phyloP scores from a whole-genome alignment of 2,797 vertebrate species.

The Antrozous pallidus region DNA sequence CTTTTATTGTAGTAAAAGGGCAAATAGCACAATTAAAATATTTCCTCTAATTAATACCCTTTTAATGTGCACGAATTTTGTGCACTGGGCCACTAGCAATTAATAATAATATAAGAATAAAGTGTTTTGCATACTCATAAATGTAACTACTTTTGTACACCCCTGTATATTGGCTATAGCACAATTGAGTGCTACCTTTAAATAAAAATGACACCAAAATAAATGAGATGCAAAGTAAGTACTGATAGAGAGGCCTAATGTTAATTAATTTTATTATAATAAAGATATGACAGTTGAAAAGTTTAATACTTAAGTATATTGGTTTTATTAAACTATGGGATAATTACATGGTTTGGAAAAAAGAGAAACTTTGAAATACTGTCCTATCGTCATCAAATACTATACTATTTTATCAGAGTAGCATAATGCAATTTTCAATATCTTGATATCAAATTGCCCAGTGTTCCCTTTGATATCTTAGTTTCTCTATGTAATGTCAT shows the following conservation, averaged over 20 bases:
- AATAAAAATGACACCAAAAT: slow-evolving; percentile 39
- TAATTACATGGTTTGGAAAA: not conserved
- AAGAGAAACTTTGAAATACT: not conserved
- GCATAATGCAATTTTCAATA: not conserved
- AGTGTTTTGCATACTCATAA: not conserved
- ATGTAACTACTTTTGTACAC: not conserved
- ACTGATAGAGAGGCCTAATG: not conserved
- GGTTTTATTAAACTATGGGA: slow-evolving; percentile 29
- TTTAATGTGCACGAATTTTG: too few species aligned
- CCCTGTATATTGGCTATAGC: not conserved
- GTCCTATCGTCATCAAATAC: slow-evolving; percentile 1
- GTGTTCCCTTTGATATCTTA: not conserved
- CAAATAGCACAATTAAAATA: too few species aligned
- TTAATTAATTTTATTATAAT: slow-evolving; percentile 50
- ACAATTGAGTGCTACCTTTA: slow-evolving; percentile 2
- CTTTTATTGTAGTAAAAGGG: too few species aligned
- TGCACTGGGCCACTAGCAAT: too few species aligned
- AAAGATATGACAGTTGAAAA: not conserved
- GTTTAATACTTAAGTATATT: not conserved
- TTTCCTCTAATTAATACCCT: too few species aligned
- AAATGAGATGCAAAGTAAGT: slow-evolving; percentile 28
- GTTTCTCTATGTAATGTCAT: slow-evolving; percentile 8
- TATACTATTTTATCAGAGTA: not conserved
- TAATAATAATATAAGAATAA: not conserved
- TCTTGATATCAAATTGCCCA: not conserved